Base-by-base conservation (phyloP, 2,113 vertebrate species). In the Rutilus rutilus region DNA sequence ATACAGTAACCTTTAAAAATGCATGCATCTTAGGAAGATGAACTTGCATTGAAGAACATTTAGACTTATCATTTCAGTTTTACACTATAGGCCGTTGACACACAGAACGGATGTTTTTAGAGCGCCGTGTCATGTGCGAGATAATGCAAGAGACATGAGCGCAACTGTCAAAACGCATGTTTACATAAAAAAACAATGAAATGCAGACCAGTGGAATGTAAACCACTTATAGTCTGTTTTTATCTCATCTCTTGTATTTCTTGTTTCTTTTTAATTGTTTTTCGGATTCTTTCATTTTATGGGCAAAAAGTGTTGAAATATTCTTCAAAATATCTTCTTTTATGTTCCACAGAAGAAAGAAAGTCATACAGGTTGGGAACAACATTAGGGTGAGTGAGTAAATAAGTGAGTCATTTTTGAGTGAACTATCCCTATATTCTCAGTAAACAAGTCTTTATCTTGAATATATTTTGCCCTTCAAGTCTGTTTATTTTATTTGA, bases 1-100 rank as follows among this genome's bases (percentile, higher is more conserved):
- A 57, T 8, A 67, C 60, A 47, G 59, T 47, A 21, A 47, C 39
- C 45, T 82, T 67, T 80, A 64, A 67, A 80, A 82, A 82, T 82
- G 59, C 60, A 67, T 65, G 60, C 10, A 4, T 52, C 79, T 33
- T 23, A 60, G n/a, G 78, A 50, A 23, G 25, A 81, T n/a, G 3
- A 52, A 21, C 42, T 21, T 33, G 27, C 27, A 52, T 50, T 52
- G n/a, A 52, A 69, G 10, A 82, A 65, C 42, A 11, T 82, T 30
- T 64, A 19, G n/a, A 65, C 9, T 33, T 36, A 17, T 69, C 11
- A 69, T 69, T 36, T 69, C 30, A 36, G 15, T 9, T 69, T 36
- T 30, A 69, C 25, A 30, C 65, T 17, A 17, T 52, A 52, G 15
- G 52, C 6, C 17, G 8, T 57, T 57, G 6, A 57, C 6, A 21